Base-by-base conservation (phyloP, 2,888 invertebrate species). In the Xestia sexstrigata region DNA sequence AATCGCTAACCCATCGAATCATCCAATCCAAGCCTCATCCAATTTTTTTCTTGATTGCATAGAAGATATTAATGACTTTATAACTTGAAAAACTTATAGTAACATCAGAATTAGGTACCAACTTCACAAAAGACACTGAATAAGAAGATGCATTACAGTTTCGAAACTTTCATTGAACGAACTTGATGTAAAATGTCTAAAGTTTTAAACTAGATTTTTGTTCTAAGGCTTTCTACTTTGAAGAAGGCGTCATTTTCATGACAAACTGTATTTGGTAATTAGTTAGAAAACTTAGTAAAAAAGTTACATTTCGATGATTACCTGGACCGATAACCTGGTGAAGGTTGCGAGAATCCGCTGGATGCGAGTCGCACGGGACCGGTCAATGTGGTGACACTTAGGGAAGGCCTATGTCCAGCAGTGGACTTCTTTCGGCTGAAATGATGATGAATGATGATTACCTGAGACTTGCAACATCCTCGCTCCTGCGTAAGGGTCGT, bases 401-500 rank as follows among this genome's bases (percentile, higher is more conserved):
- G 35, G 35, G 35, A 3, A 35, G 35, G 35, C 35, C 35, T 35
- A 35, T 35, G 35, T 35, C 35, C 35, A 35, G 35, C 35, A 35
- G 35, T 35, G 35, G 35, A 35, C 35, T 1, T 35, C 35, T 35
- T 35, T 35, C 35, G 35, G 35, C 2, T 35, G 35, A 35, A 35
- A 35, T 35, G 35, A 35, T 35, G 35, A 35, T 35, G 35, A 35
- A 35, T 35, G 39, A 58, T 74, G 23, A 84, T 83, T 87, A 97
- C 98, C 98, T 83, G 98, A 96, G 45, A 97, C 94, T 93, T 98
- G 98, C 17, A 98, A 89, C 94, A 97, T 96, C 81, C 96, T 96
- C 0, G 96, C 93, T 1, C 97, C 97, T 2, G 94, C 91, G 80
- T 91, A 96, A 5, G 94, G 94, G 1, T 93, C 92, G 72, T 95